Conservation (phyloP, 2,888 invertebrate species). For the Aphidius colemani region DNA sequence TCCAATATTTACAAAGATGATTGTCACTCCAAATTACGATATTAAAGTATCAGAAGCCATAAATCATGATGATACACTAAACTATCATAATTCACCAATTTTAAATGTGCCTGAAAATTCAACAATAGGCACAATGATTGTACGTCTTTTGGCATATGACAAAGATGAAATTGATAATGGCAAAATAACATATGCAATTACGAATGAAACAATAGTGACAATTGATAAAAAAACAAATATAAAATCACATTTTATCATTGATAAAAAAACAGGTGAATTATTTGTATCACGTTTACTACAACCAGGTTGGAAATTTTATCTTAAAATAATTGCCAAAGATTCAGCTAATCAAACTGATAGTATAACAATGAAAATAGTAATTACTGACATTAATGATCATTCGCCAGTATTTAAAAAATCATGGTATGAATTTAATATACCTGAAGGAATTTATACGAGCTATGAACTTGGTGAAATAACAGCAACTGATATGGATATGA, state of each 20-base stretch:
- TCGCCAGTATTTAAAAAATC: conserved; percentile 81
- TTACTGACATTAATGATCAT: conserved; percentile 83
- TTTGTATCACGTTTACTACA: conserved; percentile 73
- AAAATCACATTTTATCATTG: conserved; percentile 75
- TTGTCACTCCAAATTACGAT: conserved; percentile 71
- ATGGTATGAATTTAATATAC: conserved; percentile 81
- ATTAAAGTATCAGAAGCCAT: conserved; percentile 68
- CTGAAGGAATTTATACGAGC: conserved; percentile 77
- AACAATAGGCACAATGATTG: conserved; percentile 70
- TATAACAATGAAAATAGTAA: conserved; percentile 72
- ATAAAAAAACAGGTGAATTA: conserved; percentile 76
- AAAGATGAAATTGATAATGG: conserved; percentile 75
- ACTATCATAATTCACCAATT: conserved; percentile 63
- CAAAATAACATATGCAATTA: conserved; percentile 72
- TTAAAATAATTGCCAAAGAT: conserved; percentile 79
- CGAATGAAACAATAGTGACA: conserved; percentile 39
- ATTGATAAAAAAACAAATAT: conserved; percentile 62
- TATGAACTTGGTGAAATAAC: conserved; percentile 76
- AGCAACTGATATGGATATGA: conserved; percentile 80
- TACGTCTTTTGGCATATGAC: conserved; percentile 75
- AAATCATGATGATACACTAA: conserved; percentile 50
- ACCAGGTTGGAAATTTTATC: conserved; percentile 75
- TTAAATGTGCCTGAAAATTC: conserved; percentile 76
- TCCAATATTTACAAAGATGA: conserved; percentile 73
- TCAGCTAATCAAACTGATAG: conserved; percentile 75